Percentiles rank a stretch among this genome's conserved stretches.
Evolutionary conservation across 2,113 vertebrate genomes (phyloP).

Genomic region (Oncorhynchus clarkii): DNA sequence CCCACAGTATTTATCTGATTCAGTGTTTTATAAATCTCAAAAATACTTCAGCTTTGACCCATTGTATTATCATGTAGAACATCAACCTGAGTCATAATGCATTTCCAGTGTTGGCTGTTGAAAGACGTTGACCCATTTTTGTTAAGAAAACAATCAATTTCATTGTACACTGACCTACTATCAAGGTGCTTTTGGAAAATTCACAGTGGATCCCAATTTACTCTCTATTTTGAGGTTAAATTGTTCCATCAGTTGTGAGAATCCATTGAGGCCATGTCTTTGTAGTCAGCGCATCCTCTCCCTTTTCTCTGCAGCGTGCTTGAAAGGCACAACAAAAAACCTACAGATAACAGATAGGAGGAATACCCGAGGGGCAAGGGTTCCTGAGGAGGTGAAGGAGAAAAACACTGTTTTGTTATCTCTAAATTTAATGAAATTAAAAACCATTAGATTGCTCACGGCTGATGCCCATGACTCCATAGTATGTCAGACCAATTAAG

Average conservation of each 20-base stretch:
- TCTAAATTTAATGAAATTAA: slow-evolving; percentile 78
- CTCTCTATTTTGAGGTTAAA: background rate
- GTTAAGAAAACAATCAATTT: background rate
- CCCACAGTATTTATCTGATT: background rate
- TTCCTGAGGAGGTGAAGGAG: slow-evolving; percentile 7
- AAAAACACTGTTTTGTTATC: slow-evolving; percentile 48
- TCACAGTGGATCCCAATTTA: slow-evolving; percentile 15
- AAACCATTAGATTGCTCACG: slow-evolving; percentile 78
- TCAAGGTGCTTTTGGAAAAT: slow-evolving; percentile 38
- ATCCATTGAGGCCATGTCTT: background rate
- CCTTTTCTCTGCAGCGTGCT: slow-evolving; percentile 25
- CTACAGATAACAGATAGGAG: slow-evolving; percentile 55
- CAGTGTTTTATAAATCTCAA: slow-evolving; percentile 29
- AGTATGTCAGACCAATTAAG: slow-evolving; percentile 84
- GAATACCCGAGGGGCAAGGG: slow-evolving; percentile 26
- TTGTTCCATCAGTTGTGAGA: slow-evolving; percentile 5
- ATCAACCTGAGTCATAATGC: background rate
- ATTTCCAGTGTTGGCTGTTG: background rate
- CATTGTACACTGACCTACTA: slow-evolving; percentile 42
- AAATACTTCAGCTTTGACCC: background rate
- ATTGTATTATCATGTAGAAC: background rate
- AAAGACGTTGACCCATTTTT: background rate
- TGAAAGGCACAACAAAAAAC: slow-evolving; percentile 62
- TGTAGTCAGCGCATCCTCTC: slow-evolving; percentile 33
- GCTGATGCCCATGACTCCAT: slow-evolving; percentile 69